These are phyloP conservation scores for Steatocranus sp. DNA, from an alignment of 2,797 vertebrate species.

Conservation along the genomic window DNA sequence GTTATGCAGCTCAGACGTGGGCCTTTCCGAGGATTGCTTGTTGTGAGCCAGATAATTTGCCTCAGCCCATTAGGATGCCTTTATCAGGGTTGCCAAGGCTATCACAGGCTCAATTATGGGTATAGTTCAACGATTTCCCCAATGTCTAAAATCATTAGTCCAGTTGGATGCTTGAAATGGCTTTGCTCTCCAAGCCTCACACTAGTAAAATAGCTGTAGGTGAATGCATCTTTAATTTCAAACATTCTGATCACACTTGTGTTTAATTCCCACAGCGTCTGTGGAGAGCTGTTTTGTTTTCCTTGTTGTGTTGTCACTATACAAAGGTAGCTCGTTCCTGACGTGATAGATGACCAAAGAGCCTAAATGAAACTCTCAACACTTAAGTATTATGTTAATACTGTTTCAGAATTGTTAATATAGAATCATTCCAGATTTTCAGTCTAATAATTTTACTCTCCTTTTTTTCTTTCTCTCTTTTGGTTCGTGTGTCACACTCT, in stretches of 20 bases:
- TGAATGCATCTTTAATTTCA: background rate
- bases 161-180: constrained; percentile 37
- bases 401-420: background rate
- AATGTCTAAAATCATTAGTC: constrained; percentile 36
- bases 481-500: background rate
- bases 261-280: background rate
- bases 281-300: background rate
- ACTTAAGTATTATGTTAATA: background rate
- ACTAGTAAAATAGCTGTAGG: background rate
- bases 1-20: background rate
- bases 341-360: background rate
- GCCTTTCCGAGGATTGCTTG: constrained; percentile 13
- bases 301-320: background rate
- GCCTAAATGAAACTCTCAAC: background rate
- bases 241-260: background rate
- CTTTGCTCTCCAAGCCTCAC: background rate
- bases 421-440: background rate
- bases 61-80: constrained; percentile 47
- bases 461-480: background rate
- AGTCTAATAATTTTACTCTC: background rate
- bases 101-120: constrained; percentile 53
- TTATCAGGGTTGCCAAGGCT: constrained; percentile 55
- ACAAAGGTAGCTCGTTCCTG: background rate
- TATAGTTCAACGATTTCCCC: constrained; percentile 41
- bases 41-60: constrained; percentile 48